Evolutionary conservation across 2,113 vertebrate genomes (phyloP), one percentile per base, ranked within the genome.

Genomic region (Actenoides lindsayi): DNA sequence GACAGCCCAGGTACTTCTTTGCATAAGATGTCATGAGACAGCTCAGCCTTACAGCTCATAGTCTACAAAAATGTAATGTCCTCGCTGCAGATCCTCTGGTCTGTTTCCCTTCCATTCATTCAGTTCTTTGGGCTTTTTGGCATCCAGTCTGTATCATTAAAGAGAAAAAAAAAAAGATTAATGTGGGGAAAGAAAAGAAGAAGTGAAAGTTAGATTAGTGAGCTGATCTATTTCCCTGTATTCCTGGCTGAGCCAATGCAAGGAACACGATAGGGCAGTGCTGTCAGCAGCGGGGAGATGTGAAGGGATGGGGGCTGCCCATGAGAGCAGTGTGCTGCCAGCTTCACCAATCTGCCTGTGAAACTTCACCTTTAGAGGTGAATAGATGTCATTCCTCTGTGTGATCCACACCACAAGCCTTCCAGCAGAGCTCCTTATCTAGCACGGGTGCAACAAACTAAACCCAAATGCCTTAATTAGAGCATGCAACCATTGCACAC

Each of bases 241-340:
- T 42, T 83, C 19, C 53, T 30, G 10, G 21, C 12, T 82, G 11
- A 60, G 56, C 13, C 28, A 31, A 0, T 39, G 57, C 2, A 3
- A 82, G 23, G 23, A 39, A 33, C 25, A 16, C 0, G 1, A 6
- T 24, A 35, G 28, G 51, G 30, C 59, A 56, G 67, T 2, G 5
- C 48, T 59, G 28, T n/a, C 65, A 56, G 77, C 30, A 60, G n/a
- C 0, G 1, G 14, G 24, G n/a, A 27, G 7, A 15, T 57, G 13
- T 1, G 0, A 11, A 50, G 87, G 51, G 21, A 3, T 30, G 28
- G 41, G 20, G 35, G 20, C 57, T 76, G 17, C 16, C 17, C 16
- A 23, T 12, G 50, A 65, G 21, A 67, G 44, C 56, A 37, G 11
- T 11, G 70, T 82, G 31, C 41, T 73, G 39, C 18, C 20, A 86